Percentiles rank a stretch among this genome's conserved stretches.
These are phyloP conservation scores for Lamellibrachia luymesi DNA, from an alignment of 1,140 invertebrate genomes.

Conservation along the genomic window DNA sequence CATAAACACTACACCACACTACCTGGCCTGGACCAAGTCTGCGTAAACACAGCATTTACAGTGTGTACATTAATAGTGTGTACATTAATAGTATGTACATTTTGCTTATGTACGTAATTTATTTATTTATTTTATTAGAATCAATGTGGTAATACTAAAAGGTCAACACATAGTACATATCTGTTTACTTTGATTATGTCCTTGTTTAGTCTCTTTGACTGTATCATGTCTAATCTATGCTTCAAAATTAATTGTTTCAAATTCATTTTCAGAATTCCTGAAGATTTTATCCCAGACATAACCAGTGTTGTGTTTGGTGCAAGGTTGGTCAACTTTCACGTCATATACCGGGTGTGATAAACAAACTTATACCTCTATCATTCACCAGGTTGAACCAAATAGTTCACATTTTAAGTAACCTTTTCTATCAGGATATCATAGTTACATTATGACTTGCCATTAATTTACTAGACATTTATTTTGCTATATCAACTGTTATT, in stretches of 20 bases:
- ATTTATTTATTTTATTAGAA: neutral
- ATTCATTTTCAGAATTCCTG: constrained; percentile 45
- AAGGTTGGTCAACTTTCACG: constrained; percentile 30
- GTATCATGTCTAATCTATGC: neutral
- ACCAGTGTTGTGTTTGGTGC: constrained; percentile 49
- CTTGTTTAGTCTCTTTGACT: neutral
- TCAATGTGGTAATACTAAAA: neutral
- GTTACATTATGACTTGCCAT: too few species aligned
- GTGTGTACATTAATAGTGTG: neutral
- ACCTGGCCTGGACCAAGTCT: neutral
- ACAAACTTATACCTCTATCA: too few species aligned
- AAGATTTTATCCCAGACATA: constrained; percentile 46
- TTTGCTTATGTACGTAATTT: neutral
- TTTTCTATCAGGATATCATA: too few species aligned
- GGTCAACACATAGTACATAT: neutral
- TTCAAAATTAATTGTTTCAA: neutral
- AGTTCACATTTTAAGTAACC: too few species aligned
- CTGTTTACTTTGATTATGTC: neutral
- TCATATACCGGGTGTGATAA: too few species aligned
- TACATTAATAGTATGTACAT: neutral
- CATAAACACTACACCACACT: neutral
- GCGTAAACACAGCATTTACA: neutral
- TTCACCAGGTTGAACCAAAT: too few species aligned
- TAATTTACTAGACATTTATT: too few species aligned
- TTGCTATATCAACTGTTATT: too few species aligned